A percentile compares a stretch with the other conserved stretches of the same genome.
phyloP scores from a whole-genome alignment of 2,888 invertebrate species.

The Amphipoea oculea region DNA sequence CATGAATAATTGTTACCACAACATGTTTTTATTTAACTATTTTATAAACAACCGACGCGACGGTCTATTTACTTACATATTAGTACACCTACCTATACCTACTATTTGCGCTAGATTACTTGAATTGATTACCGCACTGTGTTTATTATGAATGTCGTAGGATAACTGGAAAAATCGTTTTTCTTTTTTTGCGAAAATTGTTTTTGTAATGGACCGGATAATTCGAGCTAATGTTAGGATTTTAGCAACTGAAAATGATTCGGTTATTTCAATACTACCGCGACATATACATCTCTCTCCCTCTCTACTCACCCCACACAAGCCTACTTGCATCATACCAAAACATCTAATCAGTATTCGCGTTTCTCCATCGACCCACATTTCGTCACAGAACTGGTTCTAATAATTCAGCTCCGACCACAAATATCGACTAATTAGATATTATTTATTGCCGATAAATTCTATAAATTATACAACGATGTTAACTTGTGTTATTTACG shows the following conservation, averaged over 20 bases:
- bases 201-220: no score
- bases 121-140: no score
- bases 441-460: slow-evolving; percentile 64
- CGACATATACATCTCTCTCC: no score
- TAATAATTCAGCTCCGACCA: slow-evolving; percentile 46
- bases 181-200: no score
- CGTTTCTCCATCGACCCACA: slow-evolving; percentile 55
- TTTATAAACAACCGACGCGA: not conserved
- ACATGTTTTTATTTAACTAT: not conserved
- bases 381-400: slow-evolving; percentile 52
- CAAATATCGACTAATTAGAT: slow-evolving; percentile 58
- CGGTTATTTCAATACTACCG: no score
- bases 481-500: slow-evolving; percentile 56
- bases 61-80: not conserved
- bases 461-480: slow-evolving; percentile 60
- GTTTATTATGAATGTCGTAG: no score
- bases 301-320: not conserved
- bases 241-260: no score
- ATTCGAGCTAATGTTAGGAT: no score
- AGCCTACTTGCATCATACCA: slow-evolving; percentile 5
- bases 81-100: no score
- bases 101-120: not conserved
- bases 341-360: slow-evolving; percentile 19
- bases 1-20: slow-evolving; percentile 10
- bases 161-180: no score